Conservation (phyloP, 1,140 invertebrate species). For the Megalopta genalis region DNA sequence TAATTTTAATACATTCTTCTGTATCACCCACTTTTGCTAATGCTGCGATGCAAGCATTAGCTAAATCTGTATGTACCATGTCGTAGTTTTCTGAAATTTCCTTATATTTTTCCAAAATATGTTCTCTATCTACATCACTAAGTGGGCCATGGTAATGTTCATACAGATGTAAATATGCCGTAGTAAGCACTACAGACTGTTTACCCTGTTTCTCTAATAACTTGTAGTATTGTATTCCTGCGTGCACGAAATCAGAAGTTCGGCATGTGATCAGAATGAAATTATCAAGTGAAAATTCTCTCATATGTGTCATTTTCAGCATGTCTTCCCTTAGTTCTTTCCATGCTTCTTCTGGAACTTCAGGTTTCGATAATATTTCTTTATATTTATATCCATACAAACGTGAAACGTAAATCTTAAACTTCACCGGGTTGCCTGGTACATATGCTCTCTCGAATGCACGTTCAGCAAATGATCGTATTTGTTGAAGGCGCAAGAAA, state of each 20-base stretch:
- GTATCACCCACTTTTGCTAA: slow-evolving; percentile 83
- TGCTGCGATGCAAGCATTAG: slow-evolving; percentile 82
- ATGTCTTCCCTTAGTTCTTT: slow-evolving; percentile 38
- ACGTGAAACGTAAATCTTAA: too few species aligned
- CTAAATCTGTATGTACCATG: slow-evolving; percentile 81
- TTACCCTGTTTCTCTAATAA: slow-evolving; percentile 79
- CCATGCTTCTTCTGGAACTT: slow-evolving; percentile 43
- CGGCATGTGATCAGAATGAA: slow-evolving; percentile 80
- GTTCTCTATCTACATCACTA: slow-evolving; percentile 78
- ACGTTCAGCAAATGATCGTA: too few species aligned
- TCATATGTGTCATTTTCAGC: not conserved
- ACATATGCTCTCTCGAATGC: too few species aligned
- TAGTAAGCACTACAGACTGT: slow-evolving; percentile 80
- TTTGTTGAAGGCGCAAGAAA: too few species aligned
- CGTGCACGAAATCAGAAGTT: slow-evolving; percentile 71
- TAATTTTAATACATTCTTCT: slow-evolving; percentile 82
- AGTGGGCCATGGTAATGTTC: slow-evolving; percentile 67
- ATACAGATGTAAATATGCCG: slow-evolving; percentile 81
- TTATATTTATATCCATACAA: not conserved
- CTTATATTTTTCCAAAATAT: slow-evolving; percentile 81
- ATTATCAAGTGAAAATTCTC: slow-evolving; percentile 81
- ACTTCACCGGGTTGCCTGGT: not conserved
- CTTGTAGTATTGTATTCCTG: slow-evolving; percentile 81
- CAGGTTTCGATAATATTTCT: not conserved
- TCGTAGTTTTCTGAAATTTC: slow-evolving; percentile 81